Percentiles rank a stretch among this genome's conserved stretches.
These are phyloP conservation scores for Platysternon megacephalum DNA, from an alignment of 2,113 vertebrate genomes.

Conservation along the genomic window DNA sequence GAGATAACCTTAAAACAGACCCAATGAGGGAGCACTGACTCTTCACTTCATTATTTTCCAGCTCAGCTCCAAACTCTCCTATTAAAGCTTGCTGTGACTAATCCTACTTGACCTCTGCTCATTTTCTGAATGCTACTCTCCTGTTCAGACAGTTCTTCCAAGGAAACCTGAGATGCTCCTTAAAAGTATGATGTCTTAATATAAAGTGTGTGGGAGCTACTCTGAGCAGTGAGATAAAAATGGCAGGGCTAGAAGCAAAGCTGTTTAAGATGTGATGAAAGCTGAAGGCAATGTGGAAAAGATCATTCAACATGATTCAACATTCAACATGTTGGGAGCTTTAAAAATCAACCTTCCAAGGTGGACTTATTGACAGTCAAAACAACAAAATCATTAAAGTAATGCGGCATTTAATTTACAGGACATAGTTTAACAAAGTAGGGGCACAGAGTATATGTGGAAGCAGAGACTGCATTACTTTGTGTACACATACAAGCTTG, in stretches of 20 bases:
- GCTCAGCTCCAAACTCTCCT: neutral
- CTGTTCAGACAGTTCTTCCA: neutral
- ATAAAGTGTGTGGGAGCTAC: neutral
- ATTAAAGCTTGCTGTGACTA: neutral
- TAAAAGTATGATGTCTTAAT: neutral
- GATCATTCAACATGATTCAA: neutral
- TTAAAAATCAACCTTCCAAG: neutral
- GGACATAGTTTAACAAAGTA: neutral
- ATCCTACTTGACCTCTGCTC: neutral
- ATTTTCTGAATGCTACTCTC: slow-evolving; percentile 30
- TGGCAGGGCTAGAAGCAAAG: neutral
- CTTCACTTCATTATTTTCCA: neutral
- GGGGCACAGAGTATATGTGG: neutral
- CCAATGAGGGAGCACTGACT: slow-evolving; percentile 21
- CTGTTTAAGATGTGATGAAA: neutral
- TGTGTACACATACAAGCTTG: neutral
- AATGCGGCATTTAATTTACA: neutral
- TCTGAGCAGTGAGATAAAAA: slow-evolving; percentile 33
- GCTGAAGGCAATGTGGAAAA: neutral
- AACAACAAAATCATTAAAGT: neutral
- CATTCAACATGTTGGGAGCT: neutral
- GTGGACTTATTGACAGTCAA: neutral
- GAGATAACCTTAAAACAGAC: neutral
- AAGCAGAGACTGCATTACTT: neutral
- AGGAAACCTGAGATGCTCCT: neutral